Conservation (phyloP, 2,888 invertebrate genomes). For the Sarcophaga subvicina region DNA sequence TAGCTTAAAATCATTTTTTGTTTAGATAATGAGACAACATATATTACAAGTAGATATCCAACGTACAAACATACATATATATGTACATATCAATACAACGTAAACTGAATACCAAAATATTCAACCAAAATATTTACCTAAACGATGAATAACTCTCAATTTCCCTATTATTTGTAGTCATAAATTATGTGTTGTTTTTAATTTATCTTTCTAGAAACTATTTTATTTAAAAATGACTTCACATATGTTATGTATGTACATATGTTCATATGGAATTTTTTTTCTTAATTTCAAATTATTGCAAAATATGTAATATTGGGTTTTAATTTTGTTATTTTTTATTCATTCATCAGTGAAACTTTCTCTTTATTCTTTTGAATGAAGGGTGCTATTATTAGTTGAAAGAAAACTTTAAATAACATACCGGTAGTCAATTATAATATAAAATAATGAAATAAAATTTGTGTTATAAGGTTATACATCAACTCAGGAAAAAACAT, state of each 20-base stretch:
- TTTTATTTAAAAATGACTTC: not conserved
- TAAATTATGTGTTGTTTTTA: not conserved
- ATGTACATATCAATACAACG: not conserved
- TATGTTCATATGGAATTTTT: not conserved
- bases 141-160: too few species aligned
- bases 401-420: not conserved
- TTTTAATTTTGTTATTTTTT: not conserved
- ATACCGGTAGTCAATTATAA: not conserved
- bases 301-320: not conserved
- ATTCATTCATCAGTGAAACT: not conserved
- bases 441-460: not conserved
- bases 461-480: not conserved
- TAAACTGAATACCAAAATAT: too few species aligned
- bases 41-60: not conserved
- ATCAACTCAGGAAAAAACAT: not conserved
- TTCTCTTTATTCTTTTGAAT: not conserved
- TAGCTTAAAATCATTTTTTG: not conserved
- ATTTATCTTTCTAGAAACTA: not conserved
- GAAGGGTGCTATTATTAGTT: not conserved
- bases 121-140: too few species aligned
- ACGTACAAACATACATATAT: not conserved
- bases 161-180: not conserved
- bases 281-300: not conserved
- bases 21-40: not conserved
- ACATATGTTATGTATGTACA: not conserved